Evolutionary conservation across 2,888 invertebrate genomes (phyloP).

Genomic region (Diarsia brunnea): DNA sequence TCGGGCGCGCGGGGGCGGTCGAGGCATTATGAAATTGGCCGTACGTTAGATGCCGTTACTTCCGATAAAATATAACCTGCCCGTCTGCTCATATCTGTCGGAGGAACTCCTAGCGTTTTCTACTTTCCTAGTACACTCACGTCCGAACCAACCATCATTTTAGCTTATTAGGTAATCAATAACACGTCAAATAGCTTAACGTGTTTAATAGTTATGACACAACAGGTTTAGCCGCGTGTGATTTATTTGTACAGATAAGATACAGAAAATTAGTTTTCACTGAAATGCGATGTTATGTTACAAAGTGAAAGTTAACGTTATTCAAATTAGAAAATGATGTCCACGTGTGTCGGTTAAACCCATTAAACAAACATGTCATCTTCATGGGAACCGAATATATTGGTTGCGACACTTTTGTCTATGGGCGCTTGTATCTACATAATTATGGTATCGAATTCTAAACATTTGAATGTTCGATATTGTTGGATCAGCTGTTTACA

Average conservation of each 20-base stretch:
- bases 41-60: conserved; percentile 90
- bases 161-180: conserved; percentile 82
- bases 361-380: conserved; percentile 58
- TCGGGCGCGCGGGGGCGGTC: conserved; percentile 76
- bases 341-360: conserved; percentile 48
- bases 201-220: conserved; percentile 67
- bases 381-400: conserved; percentile 57
- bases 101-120: conserved; percentile 75
- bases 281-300: conserved; percentile 52
- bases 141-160: conserved; percentile 80
- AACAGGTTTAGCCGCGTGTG: conserved; percentile 60
- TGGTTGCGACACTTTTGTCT: conserved; percentile 50
- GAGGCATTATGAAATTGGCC: conserved; percentile 91
- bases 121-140: conserved; percentile 81
- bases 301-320: conserved; percentile 64
- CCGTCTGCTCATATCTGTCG: conserved; percentile 89
- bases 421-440: conserved; percentile 15
- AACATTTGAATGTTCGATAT: conserved; percentile 7
- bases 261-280: conserved; percentile 60
- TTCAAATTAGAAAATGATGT: conserved; percentile 62
- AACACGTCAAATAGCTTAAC: conserved; percentile 65
- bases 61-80: conserved; percentile 90
- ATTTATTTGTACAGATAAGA: conserved; percentile 66
- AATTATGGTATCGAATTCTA: conserved; percentile 15
- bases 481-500: conserved; percentile 42